Conservation (phyloP, 1,140 invertebrate genomes). For the Tyrophagus putrescentiae region DNA sequence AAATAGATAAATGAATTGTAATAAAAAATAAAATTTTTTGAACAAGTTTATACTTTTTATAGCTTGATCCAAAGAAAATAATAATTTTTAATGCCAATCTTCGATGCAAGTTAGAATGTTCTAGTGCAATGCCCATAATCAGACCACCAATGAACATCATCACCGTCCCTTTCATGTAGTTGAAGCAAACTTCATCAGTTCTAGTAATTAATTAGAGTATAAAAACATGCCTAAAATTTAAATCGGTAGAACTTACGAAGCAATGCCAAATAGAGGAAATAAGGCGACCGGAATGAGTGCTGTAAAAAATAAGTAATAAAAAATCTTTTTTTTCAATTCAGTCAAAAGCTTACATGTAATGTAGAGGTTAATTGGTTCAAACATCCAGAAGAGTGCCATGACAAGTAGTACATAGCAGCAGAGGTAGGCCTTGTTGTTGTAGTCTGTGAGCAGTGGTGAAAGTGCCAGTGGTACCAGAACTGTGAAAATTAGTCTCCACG, state of each 20-base stretch:
- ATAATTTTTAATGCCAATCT: slow-evolving; percentile 35
- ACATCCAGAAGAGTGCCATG: slow-evolving; percentile 29
- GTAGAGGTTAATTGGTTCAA: slow-evolving; percentile 58
- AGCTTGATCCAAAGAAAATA: slow-evolving; percentile 30
- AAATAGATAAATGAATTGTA: no score
- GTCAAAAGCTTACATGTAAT: slow-evolving; percentile 45
- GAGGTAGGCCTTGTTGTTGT: slow-evolving; percentile 23
- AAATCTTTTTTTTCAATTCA: neutral
- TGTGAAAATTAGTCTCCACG: no score
- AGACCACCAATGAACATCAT: slow-evolving; percentile 30
- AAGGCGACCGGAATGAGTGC: slow-evolving; percentile 64
- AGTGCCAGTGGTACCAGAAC: no score
- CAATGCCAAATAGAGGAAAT: slow-evolving; percentile 57
- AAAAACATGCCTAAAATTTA: no score
- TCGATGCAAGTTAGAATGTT: slow-evolving; percentile 36
- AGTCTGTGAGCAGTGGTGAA: no score
- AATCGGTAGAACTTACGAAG: slow-evolving; percentile 24
- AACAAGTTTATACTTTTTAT: no score
- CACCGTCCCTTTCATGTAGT: slow-evolving; percentile 65
- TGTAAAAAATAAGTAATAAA: neutral
- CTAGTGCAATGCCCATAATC: slow-evolving; percentile 35
- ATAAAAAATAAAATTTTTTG: no score
- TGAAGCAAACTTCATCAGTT: slow-evolving; percentile 26
- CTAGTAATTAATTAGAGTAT: no score
- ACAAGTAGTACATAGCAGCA: slow-evolving; percentile 28